phyloP scores from a whole-genome alignment of 1,140 invertebrate species.

The Drosophila busckii region DNA sequence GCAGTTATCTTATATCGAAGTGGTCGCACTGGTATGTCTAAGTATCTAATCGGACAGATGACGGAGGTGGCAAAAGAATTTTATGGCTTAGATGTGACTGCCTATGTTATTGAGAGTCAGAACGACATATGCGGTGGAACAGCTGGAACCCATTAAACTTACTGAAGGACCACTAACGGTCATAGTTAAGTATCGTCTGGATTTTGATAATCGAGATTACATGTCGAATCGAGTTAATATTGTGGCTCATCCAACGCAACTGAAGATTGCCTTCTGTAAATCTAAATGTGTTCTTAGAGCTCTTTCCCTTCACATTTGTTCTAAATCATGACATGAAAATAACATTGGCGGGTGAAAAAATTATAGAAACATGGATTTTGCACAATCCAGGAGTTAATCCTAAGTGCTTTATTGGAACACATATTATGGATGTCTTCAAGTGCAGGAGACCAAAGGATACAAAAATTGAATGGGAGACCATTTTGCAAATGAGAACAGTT shows the following conservation, averaged over 20 bases:
- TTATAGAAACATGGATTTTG: constrained; percentile 86
- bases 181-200: constrained; percentile 85
- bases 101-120: constrained; percentile 84
- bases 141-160: constrained; percentile 67
- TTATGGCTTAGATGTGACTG: constrained; percentile 86
- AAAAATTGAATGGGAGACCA: too few species aligned
- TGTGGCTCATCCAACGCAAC: constrained; percentile 79
- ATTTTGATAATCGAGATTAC: constrained; percentile 90
- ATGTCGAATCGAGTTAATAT: constrained; percentile 80
- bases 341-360: constrained; percentile 83
- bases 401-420: constrained; percentile 82
- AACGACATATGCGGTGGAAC: constrained; percentile 78
- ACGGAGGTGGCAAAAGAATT: constrained; percentile 89
- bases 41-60: constrained; percentile 92
- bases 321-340: constrained; percentile 72
- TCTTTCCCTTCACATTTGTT: constrained; percentile 85
- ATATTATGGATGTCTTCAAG: constrained; percentile 84
- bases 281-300: constrained; percentile 83
- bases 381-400: constrained; percentile 79
- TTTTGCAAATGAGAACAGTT: too few species aligned
- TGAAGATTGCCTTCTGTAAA: constrained; percentile 83
- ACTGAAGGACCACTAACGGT: constrained; percentile 81
- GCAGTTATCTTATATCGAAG: constrained; percentile 90
- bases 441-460: too few species aligned
- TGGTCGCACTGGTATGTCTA: constrained; percentile 87